Percentiles rank a stretch among this genome's conserved stretches.
Evolutionary conservation across 2,888 invertebrate species (phyloP).

Genomic region (Anthoptus insignis): DNA sequence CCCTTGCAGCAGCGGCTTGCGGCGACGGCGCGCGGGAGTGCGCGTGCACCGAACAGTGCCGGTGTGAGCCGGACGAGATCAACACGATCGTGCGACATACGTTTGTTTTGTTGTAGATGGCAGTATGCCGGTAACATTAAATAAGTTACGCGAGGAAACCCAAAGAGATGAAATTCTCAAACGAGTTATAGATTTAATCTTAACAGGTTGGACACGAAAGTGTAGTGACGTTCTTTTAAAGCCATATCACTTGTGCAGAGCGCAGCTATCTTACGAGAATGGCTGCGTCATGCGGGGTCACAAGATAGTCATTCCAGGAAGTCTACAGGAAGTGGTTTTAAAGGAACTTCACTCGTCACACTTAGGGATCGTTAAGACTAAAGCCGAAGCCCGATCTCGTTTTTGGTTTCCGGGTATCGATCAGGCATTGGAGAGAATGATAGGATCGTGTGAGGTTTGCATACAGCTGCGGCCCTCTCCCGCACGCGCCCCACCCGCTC

Average conservation of each 20-base stretch:
- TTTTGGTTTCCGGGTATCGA: constrained; percentile 46
- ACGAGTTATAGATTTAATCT: neutral
- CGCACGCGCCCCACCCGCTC: constrained; percentile 38
- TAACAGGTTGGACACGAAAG: constrained; percentile 13
- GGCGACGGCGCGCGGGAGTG: neutral
- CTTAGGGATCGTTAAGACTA: constrained; percentile 44
- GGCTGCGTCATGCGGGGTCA: constrained; percentile 43
- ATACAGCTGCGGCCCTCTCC: constrained; percentile 37
- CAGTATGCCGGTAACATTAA: neutral
- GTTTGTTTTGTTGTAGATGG: neutral
- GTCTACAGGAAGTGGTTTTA: constrained; percentile 22
- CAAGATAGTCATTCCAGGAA: constrained; percentile 35
- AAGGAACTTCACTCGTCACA: constrained; percentile 40
- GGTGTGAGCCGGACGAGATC: too few species aligned
- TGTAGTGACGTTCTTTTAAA: constrained; percentile 44
- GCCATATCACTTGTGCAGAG: constrained; percentile 36
- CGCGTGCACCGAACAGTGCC: neutral
- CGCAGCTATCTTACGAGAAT: constrained; percentile 40
- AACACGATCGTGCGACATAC: too few species aligned
- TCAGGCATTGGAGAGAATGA: constrained; percentile 27
- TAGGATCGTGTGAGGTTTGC: constrained; percentile 34
- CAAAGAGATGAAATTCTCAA: neutral
- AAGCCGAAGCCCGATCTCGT: constrained; percentile 48
- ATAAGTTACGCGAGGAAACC: neutral
- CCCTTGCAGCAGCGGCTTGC: neutral